Base-by-base conservation (phyloP, 2,888 invertebrate species). In the Lathronympha strigana region DNA sequence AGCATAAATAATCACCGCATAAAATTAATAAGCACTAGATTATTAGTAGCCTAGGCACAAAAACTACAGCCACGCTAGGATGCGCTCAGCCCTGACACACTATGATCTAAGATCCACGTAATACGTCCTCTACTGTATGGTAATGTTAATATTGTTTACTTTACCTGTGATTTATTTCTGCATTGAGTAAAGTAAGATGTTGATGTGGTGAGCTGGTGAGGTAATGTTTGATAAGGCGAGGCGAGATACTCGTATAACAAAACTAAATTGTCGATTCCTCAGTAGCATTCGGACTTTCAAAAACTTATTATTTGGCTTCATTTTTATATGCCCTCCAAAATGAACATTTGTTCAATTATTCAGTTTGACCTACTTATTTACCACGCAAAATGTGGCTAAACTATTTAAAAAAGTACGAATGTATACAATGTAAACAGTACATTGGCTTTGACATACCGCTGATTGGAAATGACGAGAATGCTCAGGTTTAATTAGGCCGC, bases 51-150 rank as follows among this genome's bases (percentile, higher is more conserved):
- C n/a, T 23, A 45, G 36, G 13, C n/a, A 45, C 54, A 63, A 63
- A 63, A 63, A 53, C 21, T 36, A 25, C 15, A 45, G 25, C 45
- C 54, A 54, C 62, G 62, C 47, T 47, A 62, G 36, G 62, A 63
- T 63, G 62, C 45, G n/a, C 54, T 25, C 54, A 47, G 19, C 62
- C 62, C 54, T 63, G 62, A 55, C 54, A 63, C 38, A 43, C 15
- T 47, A n/a, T 51, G 40, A 40, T 49, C 58, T 47, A 47, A 58
- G 47, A 49, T 23, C 23, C 25, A 11, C 13, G 54, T 54, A 31
- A 50, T 31, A 28, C 40, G 47, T 58, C 47, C 36, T 53, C 23
- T 23, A 38, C 53, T 53, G 36, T 53, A 53, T 53, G 53, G n/a
- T 53, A 53, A 53, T 53, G 15, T 6, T 13, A 13, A 31, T 51